Percentiles rank a stretch among this genome's conserved stretches.
Evolutionary conservation across 2,797 vertebrate species (phyloP).

Genomic region (Chelmon rostratus): DNA sequence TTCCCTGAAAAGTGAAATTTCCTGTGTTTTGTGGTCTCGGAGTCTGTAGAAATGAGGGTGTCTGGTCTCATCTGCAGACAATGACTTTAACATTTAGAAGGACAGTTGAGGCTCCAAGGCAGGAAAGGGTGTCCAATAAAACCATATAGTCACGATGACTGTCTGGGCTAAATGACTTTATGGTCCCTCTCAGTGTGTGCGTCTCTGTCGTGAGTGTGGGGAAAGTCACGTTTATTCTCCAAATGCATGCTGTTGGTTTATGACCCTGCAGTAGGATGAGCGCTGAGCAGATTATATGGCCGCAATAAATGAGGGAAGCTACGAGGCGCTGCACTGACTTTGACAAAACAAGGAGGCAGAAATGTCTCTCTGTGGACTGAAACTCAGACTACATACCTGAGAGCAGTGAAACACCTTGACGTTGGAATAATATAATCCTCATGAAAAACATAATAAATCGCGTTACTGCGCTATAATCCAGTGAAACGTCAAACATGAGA

Average conservation of each 20-base stretch:
- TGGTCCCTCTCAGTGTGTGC: slow-evolving; percentile 41
- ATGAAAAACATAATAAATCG: slow-evolving; percentile 7
- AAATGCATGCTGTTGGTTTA: slow-evolving; percentile 84
- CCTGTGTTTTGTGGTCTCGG: slow-evolving; percentile 45
- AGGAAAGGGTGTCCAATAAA: slow-evolving; percentile 79
- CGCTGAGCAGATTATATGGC: slow-evolving; percentile 64
- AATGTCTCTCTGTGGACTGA: slow-evolving; percentile 54
- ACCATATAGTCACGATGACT: slow-evolving; percentile 71
- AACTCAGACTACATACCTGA: slow-evolving; percentile 22
- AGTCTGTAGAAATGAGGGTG: slow-evolving; percentile 24
- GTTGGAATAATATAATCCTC: slow-evolving; percentile 18
- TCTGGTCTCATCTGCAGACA: slow-evolving; percentile 70
- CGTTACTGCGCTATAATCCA: slow-evolving; percentile 7
- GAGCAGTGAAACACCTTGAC: slow-evolving; percentile 52
- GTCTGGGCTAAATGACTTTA: slow-evolving; percentile 83
- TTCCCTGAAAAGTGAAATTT: background rate
- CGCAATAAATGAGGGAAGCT: slow-evolving; percentile 71
- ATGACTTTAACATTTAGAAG: slow-evolving; percentile 75
- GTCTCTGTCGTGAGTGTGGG: slow-evolving; percentile 41
- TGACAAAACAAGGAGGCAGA: slow-evolving; percentile 67
- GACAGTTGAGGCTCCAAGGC: slow-evolving; percentile 60
- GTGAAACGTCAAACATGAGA: slow-evolving; percentile 1
- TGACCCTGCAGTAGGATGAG: slow-evolving; percentile 79
- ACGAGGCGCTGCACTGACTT: slow-evolving; percentile 72
- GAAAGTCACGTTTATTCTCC: slow-evolving; percentile 86